Conservation (phyloP, 2,797 vertebrate genomes). For the Prunella strophiata region DNA sequence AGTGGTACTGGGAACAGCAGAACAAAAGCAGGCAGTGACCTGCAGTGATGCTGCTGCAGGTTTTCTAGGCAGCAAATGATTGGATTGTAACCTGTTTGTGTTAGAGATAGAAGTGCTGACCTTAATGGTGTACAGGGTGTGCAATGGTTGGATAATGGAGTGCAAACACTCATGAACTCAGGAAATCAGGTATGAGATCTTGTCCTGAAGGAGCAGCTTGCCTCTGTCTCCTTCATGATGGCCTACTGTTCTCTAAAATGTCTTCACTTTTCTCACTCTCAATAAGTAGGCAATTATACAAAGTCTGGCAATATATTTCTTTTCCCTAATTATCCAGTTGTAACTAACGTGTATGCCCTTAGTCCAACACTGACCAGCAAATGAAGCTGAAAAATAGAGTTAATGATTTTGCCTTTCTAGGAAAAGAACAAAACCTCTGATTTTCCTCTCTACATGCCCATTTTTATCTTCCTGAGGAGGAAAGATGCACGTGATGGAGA, state of each 20-base stretch:
- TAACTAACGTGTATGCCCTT: not conserved
- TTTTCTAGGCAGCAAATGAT: not conserved
- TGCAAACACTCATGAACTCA: rapidly evolving
- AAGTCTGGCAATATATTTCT: not conserved
- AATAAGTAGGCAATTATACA: not conserved
- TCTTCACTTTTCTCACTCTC: not conserved
- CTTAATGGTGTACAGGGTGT: rapidly evolving
- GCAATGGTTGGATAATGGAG: rapidly evolving
- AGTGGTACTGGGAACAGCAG: not conserved
- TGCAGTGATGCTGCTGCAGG: not conserved
- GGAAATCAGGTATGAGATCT: not conserved
- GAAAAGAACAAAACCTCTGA: not conserved
- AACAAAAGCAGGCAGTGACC: not conserved
- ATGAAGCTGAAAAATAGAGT: not conserved
- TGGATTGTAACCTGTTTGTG: not conserved
- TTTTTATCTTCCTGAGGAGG: not conserved
- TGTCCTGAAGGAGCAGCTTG: not conserved
- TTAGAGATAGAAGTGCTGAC: not conserved
- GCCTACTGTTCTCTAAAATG: not conserved
- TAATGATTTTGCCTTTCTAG: not conserved
- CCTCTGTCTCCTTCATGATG: not conserved
- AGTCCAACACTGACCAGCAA: not conserved
- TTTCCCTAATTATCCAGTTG: not conserved
- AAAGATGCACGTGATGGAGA: rapidly evolving
- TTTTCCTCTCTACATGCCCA: not conserved